A percentile compares a stretch with the other conserved stretches of the same genome.
These are phyloP conservation scores for Leptodactylus fuscus DNA, from an alignment of 2,113 vertebrate genomes.

Conservation along the genomic window DNA sequence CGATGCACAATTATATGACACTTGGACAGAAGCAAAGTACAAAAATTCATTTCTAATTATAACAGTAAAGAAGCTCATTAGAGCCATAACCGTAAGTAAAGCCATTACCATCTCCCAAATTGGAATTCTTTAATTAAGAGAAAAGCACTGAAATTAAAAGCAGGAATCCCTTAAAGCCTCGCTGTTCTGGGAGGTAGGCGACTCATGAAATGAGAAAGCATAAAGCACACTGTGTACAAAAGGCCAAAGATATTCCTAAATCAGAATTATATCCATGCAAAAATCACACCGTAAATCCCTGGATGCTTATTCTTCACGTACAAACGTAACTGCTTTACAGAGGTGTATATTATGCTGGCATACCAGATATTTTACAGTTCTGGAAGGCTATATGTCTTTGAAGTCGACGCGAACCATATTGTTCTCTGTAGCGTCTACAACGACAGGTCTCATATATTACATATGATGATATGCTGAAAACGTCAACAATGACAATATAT, in stretches of 20 bases:
- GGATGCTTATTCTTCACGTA: background rate
- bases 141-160: constrained; percentile 53
- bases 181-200: background rate
- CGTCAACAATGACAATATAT: background rate
- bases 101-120: constrained; percentile 54
- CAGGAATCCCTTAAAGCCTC: constrained; percentile 46
- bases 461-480: background rate
- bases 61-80: constrained; percentile 57
- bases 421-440: background rate
- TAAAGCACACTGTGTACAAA: constrained; percentile 27
- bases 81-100: constrained; percentile 46
- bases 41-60: constrained; percentile 56
- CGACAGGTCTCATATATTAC: background rate
- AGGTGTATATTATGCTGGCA: background rate
- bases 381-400: background rate
- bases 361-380: background rate
- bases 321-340: background rate
- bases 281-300: constrained; percentile 12
- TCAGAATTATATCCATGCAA: constrained; percentile 20
- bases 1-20: constrained; percentile 33
- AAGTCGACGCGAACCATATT: background rate
- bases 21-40: constrained; percentile 20
- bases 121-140: constrained; percentile 57
- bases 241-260: constrained; percentile 19
- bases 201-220: constrained; percentile 24